Base-by-base conservation (phyloP, 1,140 invertebrate species). In the Tetramorium parvispinum region DNA sequence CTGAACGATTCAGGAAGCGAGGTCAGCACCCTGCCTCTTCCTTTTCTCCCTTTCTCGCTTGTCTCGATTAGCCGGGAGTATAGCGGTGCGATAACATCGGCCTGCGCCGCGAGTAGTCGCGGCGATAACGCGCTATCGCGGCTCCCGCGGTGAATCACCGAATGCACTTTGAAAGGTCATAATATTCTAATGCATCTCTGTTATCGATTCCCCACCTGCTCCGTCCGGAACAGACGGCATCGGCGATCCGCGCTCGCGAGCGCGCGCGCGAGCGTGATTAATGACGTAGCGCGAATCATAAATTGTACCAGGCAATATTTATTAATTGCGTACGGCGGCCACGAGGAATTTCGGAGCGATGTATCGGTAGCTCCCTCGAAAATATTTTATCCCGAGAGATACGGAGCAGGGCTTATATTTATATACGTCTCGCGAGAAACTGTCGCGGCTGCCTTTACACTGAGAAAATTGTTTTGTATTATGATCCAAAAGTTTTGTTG, bases 81-180 rank as follows among this genome's bases (percentile, higher is more conserved):
- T 66, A 37, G 55, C 75, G n/a, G 5, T 32, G 37, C 66, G 91
- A 93, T 92, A 92, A 91, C 91, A 92, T 89, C 92, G 91, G 88
- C 79, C 88, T 85, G 89, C 78, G 87, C 37, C 53, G 73, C 73
- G 75, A 89, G 79, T 73, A 83, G 79, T 87, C 87, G 68, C 65
- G 61, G 71, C 86, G 91, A 93, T 92, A 93, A 92, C 91, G 86
- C 88, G 85, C 89, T 92, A 93, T 92, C 89, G 70, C 27, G 49
- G 82, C 86, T 66, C 87, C 87, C 88, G 79, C 68, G 87, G 87
- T 91, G 89, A 91, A 76, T 91, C 89, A 87, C 87, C 86, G 86
- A 89, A 90, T 87, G 68, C 85, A 57, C 51, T 27, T 57, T 16
- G 86, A 77, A 73, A 71, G 85, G 82, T 87, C 86, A 78, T 66